These are phyloP conservation scores for Petrocephalus sullivani DNA, from an alignment of 2,797 vertebrate species.

Conservation along the genomic window DNA sequence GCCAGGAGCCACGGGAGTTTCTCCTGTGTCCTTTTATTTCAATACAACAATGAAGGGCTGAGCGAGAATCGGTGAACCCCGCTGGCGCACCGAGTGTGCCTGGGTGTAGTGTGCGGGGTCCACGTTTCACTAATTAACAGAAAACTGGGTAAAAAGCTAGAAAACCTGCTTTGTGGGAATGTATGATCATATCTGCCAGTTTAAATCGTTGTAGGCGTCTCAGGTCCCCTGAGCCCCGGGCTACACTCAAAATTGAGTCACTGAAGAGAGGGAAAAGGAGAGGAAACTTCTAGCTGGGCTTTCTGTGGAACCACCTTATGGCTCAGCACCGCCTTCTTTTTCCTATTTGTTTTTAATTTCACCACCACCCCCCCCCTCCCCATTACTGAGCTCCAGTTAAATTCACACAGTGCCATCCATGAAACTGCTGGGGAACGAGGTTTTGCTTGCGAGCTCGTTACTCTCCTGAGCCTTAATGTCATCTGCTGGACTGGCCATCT, in stretches of 20 bases:
- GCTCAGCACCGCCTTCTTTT: background rate
- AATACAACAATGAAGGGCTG: no score
- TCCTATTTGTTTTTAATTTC: background rate
- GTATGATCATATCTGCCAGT: background rate
- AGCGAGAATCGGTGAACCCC: background rate
- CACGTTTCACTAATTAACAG: background rate
- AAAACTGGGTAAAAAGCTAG: background rate
- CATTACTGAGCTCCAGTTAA: background rate
- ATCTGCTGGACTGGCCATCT: constrained; percentile 68
- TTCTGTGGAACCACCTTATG: background rate
- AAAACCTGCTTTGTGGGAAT: background rate
- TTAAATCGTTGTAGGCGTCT: background rate
- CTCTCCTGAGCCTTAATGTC: constrained; percentile 50
- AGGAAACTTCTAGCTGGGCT: background rate
- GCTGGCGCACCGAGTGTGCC: background rate
- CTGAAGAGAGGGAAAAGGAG: background rate
- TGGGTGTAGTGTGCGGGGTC: background rate
- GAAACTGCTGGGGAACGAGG: constrained; percentile 43
- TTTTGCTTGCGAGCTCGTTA: constrained; percentile 55
- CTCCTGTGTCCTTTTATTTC: background rate
- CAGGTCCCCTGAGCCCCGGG: no score
- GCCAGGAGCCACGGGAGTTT: background rate
- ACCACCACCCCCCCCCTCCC: background rate
- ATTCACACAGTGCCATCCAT: constrained; percentile 57
- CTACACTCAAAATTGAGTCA: background rate